Evolutionary conservation across 2,888 invertebrate genomes (phyloP).

Genomic region (Nipponacmea schrenckii): DNA sequence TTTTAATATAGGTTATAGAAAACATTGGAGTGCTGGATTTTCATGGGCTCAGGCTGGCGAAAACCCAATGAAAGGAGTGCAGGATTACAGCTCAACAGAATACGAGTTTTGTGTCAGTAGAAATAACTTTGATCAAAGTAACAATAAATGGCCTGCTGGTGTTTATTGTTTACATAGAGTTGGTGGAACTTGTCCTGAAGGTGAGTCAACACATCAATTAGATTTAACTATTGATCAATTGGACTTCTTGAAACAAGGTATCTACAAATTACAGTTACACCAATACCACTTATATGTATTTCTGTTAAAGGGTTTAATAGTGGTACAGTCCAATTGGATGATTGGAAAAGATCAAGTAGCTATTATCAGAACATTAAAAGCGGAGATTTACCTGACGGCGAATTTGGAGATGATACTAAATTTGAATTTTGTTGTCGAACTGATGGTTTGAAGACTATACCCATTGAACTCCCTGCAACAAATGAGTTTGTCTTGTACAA

Average conservation of each 20-base stretch:
- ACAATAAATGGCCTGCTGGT: constrained; percentile 1
- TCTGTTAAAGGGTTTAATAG: constrained; percentile 5
- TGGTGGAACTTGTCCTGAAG: constrained; percentile 14
- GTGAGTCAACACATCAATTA: constrained; percentile 10
- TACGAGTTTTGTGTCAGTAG: constrained; percentile 15
- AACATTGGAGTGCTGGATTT: neutral
- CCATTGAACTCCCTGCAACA: neutral
- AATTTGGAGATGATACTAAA: constrained; percentile 11
- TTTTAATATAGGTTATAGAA: neutral
- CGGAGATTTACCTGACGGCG: constrained; percentile 14
- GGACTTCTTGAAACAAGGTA: neutral
- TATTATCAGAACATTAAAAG: constrained; percentile 4
- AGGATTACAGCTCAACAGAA: neutral
- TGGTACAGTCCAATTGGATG: constrained; percentile 12
- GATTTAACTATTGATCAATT: too few relatives aligned
- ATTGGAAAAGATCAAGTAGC: neutral
- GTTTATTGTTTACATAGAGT: constrained; percentile 14
- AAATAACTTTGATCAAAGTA: neutral
- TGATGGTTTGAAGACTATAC: neutral
- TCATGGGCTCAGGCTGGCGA: neutral
- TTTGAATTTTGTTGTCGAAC: constrained; percentile 17
- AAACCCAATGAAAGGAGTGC: neutral
- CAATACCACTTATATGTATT: neutral
- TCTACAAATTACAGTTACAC: neutral
- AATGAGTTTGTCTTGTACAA: constrained; percentile 5